phyloP scores from a whole-genome alignment of 2,797 vertebrate species.

The Phoebastria nigripes region DNA sequence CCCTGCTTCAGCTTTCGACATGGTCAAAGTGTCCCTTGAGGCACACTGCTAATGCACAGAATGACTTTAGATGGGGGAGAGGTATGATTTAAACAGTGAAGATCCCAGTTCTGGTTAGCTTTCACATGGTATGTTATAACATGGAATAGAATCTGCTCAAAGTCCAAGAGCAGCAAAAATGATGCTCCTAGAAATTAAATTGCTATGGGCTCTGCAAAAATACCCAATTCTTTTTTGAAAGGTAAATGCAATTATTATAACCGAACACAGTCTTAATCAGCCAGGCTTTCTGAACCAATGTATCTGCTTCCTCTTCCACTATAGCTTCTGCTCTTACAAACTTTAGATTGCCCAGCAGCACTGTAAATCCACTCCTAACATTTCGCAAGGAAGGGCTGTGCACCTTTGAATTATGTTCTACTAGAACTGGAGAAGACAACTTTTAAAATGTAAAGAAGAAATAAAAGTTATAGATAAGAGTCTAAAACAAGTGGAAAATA shows the following conservation, averaged over 20 bases:
- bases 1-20: not conserved
- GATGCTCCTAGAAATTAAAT: not conserved
- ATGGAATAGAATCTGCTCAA: not conserved
- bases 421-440: constrained; percentile 42
- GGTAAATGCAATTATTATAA: not conserved
- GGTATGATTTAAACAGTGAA: not conserved
- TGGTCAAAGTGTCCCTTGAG: constrained; percentile 22
- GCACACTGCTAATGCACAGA: not conserved
- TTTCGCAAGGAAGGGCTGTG: not conserved
- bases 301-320: not conserved
- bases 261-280: not conserved
- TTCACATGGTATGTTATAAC: accelerated
- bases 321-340: not conserved
- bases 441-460: constrained; percentile 63
- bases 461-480: constrained; percentile 22
- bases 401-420: constrained; percentile 47
- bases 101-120: not conserved
- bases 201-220: not conserved
- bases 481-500: constrained; percentile 29
- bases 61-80: not conserved
- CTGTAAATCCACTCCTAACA: constrained; percentile 49
- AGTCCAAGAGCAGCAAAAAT: not conserved
- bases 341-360: not conserved
- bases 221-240: not conserved
- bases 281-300: not conserved